phyloP scores from a whole-genome alignment of 2,888 invertebrate genomes.

The Spisula solida region DNA sequence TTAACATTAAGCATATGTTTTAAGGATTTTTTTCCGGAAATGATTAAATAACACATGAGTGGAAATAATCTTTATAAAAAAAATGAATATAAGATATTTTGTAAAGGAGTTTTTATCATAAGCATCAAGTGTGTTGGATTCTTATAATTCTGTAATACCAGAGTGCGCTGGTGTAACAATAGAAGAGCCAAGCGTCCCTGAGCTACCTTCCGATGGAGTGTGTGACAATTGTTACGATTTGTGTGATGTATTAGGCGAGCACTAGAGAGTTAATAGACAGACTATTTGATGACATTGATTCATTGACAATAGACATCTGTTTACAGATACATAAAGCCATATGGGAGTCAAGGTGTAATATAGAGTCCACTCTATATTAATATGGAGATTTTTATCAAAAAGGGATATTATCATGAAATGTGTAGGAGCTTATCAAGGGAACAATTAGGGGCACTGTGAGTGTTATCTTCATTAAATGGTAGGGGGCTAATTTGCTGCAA shows the following conservation, averaged over 20 bases:
- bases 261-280: neutral
- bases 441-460: constrained; percentile 7
- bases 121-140: constrained; percentile 2
- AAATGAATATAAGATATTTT: neutral
- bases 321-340: neutral
- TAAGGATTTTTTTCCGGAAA: neutral
- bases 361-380: neutral
- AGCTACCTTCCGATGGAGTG: neutral
- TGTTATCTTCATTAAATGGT: neutral
- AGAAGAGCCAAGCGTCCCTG: too few species aligned
- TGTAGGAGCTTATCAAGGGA: neutral
- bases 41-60: neutral
- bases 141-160: neutral
- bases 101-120: neutral
- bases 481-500: constrained; percentile 4
- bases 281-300: constrained; percentile 10
- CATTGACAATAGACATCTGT: constrained; percentile 1
- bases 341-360: neutral
- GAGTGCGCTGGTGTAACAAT: too few species aligned
- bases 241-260: neutral
- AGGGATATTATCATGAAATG: constrained; percentile 1
- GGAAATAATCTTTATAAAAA: neutral
- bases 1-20: neutral
- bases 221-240: neutral
- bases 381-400: neutral